A percentile compares a stretch with the other conserved stretches of the same genome.
Conservation (phyloP, 1,140 invertebrate species). For the Drosophila asahinai region DNA sequence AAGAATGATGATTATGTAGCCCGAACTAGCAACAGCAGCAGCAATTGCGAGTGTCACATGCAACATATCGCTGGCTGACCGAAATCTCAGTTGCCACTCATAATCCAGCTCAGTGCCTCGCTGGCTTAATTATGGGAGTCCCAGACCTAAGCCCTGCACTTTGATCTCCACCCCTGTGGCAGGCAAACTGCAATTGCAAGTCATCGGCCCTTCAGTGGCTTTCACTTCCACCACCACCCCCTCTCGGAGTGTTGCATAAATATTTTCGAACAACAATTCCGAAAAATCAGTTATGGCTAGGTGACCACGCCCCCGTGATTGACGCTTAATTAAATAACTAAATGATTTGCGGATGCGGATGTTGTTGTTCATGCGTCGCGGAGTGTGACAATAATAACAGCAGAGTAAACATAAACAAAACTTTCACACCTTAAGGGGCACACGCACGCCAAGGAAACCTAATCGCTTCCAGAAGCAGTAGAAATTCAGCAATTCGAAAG, state of each 20-base stretch:
- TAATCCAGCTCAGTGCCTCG: conserved; percentile 1
- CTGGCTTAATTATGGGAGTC: neutral
- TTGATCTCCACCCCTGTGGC: conserved; percentile 1
- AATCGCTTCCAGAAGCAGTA: neutral
- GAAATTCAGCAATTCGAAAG: conserved; percentile 18
- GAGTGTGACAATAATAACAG: conserved; percentile 41
- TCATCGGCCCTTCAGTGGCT: conserved; percentile 57
- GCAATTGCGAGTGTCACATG: conserved; percentile 7
- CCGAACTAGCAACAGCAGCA: conserved; percentile 5
- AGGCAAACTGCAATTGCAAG: conserved; percentile 44
- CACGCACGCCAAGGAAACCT: neutral
- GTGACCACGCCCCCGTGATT: conserved; percentile 57
- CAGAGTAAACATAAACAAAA: conserved; percentile 5
- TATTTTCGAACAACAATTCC: conserved; percentile 35
- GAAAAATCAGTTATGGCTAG: conserved; percentile 55
- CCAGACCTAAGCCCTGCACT: neutral
- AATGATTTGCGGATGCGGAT: conserved; percentile 64
- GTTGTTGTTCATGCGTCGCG: conserved; percentile 39
- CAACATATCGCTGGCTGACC: conserved; percentile 18
- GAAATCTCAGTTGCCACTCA: conserved; percentile 38
- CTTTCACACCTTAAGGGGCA: conserved; percentile 29
- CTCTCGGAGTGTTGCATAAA: conserved; percentile 34
- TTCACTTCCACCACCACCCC: conserved; percentile 7
- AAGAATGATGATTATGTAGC: conserved; percentile 49
- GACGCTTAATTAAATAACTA: conserved; percentile 75